Conservation (phyloP, 2,113 vertebrate species). For the Machaerirhynchus nigripectus region DNA sequence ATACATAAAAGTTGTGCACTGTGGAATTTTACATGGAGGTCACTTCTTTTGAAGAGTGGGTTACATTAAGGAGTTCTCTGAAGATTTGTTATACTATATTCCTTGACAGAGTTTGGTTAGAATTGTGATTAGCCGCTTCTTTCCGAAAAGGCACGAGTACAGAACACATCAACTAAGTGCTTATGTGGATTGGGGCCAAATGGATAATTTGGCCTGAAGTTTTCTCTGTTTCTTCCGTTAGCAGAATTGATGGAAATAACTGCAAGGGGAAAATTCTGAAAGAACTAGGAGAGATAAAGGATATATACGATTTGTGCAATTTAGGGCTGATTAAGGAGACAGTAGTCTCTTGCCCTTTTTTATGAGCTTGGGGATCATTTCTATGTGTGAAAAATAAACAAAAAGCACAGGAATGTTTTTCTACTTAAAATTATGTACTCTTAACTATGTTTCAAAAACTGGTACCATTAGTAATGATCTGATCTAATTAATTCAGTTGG, state of each 20-base stretch:
- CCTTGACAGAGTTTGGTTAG: neutral
- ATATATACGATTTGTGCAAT: neutral
- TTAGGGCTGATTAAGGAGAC: neutral
- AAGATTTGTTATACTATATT: neutral
- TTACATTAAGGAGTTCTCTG: neutral
- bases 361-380: neutral
- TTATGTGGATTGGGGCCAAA: slow-evolving; percentile 29
- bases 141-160: accelerated
- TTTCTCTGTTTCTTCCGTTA: neutral
- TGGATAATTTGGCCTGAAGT: neutral
- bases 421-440: neutral
- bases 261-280: neutral
- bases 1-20: neutral
- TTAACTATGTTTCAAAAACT: neutral
- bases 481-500: neutral
- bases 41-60: neutral
- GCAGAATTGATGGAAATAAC: neutral
- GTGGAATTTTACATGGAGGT: neutral
- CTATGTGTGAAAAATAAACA: neutral
- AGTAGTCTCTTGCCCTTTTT: neutral
- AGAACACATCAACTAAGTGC: neutral
- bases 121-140: neutral
- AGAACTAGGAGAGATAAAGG: neutral
- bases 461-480: neutral
- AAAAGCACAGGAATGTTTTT: neutral